Base-by-base conservation (phyloP, 37 sponge, comb jelly and placozoan genomes). In the Cliona cf. orientalis region DNA sequence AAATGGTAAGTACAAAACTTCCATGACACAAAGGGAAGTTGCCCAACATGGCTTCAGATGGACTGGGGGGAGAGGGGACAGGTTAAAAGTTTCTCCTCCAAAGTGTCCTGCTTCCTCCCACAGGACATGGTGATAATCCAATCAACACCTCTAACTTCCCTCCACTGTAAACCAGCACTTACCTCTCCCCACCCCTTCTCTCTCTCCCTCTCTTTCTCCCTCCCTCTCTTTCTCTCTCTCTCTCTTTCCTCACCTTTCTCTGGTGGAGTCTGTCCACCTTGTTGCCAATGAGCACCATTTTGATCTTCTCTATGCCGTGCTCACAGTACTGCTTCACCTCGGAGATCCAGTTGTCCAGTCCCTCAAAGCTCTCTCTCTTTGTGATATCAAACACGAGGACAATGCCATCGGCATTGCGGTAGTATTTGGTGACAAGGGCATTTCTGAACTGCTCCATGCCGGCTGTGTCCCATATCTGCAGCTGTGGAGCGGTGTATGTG, bases 401-500 rank as follows among this genome's bases (percentile, higher is more conserved):
- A 12, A 93, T 74, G 7, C 90, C 93, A 49, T 93, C 81, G 7
- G 82, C 78, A 58, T 93, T 85, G 29, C 93, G 60, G 70, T 93
- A 93, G 76, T 93, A 93, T 34, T 89, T 90, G 3, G 86, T 70
- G 7, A 89, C 76, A 22, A 93, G 80, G 23, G 84, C 61, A 45
- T 69, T 80, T 45, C 93, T 76, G 80, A 89, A 93, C 57, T 89
- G 89, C 44, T 93, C 93, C 82, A 84, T 89, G 11, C 93, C 93
- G 21, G 93, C 93, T 0, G 93, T 93, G 61, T 93, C 93, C 93
- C 93, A 93, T 22, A 93, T 36, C 71, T 93, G 89, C 39, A 93
- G 82, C 91, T 91, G n/a, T n/a, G n/a, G n/a, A n/a, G n/a, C n/a
- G n/a, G 42, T 72, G 73, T 61, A 45, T 70, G 72, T 79, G 68